These are phyloP conservation scores for Berghia stephanieae DNA, from an alignment of 1,140 invertebrate genomes.

Conservation along the genomic window DNA sequence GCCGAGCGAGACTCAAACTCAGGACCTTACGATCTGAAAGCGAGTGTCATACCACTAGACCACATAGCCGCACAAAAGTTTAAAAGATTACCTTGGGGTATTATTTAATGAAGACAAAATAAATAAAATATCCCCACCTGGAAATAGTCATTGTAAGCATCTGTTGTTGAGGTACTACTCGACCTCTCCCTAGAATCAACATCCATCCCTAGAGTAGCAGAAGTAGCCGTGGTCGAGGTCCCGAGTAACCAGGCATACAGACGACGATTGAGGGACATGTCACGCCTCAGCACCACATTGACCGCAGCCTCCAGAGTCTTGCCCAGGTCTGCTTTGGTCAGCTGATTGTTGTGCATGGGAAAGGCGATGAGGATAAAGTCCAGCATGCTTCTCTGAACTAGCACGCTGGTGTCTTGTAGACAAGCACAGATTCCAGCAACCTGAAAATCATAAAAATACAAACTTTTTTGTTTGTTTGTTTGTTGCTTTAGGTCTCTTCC, in stretches of 20 bases:
- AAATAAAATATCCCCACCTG: too few species aligned
- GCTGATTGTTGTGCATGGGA: conserved; percentile 84
- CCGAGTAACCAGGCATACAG: conserved; percentile 87
- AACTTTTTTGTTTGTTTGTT: too few species aligned
- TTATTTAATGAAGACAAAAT: too few species aligned
- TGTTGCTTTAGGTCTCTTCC: too few species aligned
- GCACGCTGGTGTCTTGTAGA: conserved; percentile 82
- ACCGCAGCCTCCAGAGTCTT: conserved; percentile 82
- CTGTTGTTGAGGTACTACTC: conserved; percentile 46
- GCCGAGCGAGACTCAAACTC: too few species aligned
- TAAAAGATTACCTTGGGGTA: too few species aligned
- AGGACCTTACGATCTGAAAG: too few species aligned
- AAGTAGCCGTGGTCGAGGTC: conserved; percentile 68
- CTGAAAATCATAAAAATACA: conserved; percentile 61
- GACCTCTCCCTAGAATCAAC: conserved; percentile 30
- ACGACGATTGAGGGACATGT: conserved; percentile 91
- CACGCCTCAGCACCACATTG: conserved; percentile 84
- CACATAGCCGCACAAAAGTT: too few species aligned
- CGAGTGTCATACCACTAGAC: too few species aligned
- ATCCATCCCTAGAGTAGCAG: conserved; percentile 11
- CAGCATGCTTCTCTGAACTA: conserved; percentile 87
- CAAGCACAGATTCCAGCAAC: conserved; percentile 77
- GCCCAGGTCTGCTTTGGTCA: conserved; percentile 79
- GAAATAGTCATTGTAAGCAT: too few species aligned
- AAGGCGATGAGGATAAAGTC: conserved; percentile 87